Base-by-base conservation (phyloP, 2,797 vertebrate genomes). In the Pangasius sanitwongsei region DNA sequence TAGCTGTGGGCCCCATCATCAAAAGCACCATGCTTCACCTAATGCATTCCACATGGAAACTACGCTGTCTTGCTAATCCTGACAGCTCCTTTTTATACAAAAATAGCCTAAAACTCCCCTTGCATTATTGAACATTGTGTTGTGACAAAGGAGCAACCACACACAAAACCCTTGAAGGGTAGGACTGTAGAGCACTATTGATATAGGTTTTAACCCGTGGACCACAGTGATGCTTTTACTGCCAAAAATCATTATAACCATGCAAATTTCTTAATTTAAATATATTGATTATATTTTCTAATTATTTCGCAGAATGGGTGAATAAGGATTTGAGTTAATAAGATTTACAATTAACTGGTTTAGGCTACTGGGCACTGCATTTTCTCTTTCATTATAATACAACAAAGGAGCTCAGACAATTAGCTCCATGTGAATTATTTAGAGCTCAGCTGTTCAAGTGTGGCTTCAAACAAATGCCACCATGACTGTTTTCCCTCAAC, bases 371-470 rank as follows among this genome's bases (percentile, higher is more conserved):
- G 61, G 59, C 37, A 67, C 25, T 48, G 61, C 65, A 74, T 57
- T 44, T 78, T 44, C 61, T 85, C 61, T 86, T 70, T 75, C 48
- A 89, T 86, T 86, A 89, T 86, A 90, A 92, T 87, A 88, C 6
- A 89, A 88, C 81, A 87, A 78, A 87, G 88, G 70, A 85, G 83
- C 87, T 83, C 77, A 83, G 67, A 89, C 91, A 92, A 93, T 92
- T 91, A 91, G 87, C 69, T 87, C 59, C 61, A 86, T 86, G 80
- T 89, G 53, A 93, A 83, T 83, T 65, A 83, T 83, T 65, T 48
- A 65, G 82, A 18, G 59, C 15, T 83, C 82, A 48, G 82, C 41
- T 31, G 57, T 63, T 83, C 41, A 28, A 63, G 37, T n/a, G 15
- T n/a, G 86, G 88, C 72, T 86, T 87, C 57, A 85, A 90, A 89